phyloP scores from a whole-genome alignment of 2,113 vertebrate species.

The Eretmochelys imbricata region DNA sequence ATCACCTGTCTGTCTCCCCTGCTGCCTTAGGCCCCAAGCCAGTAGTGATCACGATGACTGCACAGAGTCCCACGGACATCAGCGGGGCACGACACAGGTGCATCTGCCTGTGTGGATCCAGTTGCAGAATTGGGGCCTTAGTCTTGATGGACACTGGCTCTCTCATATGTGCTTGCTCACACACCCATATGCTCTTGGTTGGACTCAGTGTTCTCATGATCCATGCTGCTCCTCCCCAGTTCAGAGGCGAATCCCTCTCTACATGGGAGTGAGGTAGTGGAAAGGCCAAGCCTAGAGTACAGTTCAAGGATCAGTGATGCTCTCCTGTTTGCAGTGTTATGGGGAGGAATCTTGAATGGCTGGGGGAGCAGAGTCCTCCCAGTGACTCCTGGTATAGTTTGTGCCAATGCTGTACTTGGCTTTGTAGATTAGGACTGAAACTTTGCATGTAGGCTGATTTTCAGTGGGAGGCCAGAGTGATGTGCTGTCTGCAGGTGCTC shows the following conservation, averaged over 20 bases:
- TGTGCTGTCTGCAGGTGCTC: not conserved
- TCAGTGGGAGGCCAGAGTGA: not conserved
- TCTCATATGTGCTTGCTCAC: not conserved
- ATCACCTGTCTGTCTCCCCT: not conserved
- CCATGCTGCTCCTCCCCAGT: not conserved
- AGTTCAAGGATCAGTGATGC: not conserved
- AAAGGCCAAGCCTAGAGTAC: not conserved
- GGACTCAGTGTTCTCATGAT: not conserved
- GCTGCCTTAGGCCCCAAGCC: not conserved
- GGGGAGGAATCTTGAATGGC: not conserved
- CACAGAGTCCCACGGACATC: not conserved
- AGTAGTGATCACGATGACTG: accelerated
- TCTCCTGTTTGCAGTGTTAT: not conserved
- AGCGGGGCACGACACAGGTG: not conserved
- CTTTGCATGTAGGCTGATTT: not conserved
- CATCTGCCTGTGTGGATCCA: not conserved
- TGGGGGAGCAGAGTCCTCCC: not conserved
- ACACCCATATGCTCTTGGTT: not conserved
- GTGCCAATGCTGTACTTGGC: not conserved
- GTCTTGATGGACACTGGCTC: not conserved
- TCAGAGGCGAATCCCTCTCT: not conserved
- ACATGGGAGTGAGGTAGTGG: not conserved
- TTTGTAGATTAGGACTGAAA: not conserved
- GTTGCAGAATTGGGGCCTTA: accelerated
- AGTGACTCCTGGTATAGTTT: not conserved